phyloP scores from a whole-genome alignment of 30 jellyfish, hydroid and myxozoan genomes.

The Haliclystus octoradiatus region DNA sequence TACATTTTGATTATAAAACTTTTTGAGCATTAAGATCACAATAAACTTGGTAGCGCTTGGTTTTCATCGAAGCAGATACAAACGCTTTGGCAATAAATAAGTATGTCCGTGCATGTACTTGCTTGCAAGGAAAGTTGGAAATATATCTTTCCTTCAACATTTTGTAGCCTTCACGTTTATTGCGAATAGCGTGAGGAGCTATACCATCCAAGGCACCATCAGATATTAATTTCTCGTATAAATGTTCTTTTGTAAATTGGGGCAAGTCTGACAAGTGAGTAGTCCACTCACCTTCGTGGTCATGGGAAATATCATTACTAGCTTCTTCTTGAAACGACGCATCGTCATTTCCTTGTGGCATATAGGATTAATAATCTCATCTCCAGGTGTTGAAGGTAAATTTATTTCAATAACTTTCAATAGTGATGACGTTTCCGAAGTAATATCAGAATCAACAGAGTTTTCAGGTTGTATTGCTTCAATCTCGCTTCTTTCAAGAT shows the following conservation, averaged over 20 bases:
- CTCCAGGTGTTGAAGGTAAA: too few relatives aligned
- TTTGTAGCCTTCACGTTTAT: neutral
- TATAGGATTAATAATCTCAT: too few relatives aligned
- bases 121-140: neutral
- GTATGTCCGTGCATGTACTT: neutral
- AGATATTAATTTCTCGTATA: neutral
- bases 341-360: too few relatives aligned
- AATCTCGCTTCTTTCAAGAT: too few relatives aligned
- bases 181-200: neutral
- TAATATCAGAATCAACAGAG: too few relatives aligned
- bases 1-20: constrained; percentile 8
- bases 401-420: too few relatives aligned
- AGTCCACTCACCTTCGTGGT: neutral
- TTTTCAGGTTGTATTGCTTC: too few relatives aligned
- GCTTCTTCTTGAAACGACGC: too few relatives aligned
- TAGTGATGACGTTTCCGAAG: too few relatives aligned
- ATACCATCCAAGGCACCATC: neutral
- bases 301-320: neutral
- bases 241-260: neutral
- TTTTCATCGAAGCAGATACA: constrained; percentile 9
- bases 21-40: neutral
- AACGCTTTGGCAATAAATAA: neutral
- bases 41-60: constrained; percentile 9
- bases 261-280: constrained; percentile 3
- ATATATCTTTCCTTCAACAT: neutral